Conservation (phyloP, 2,888 invertebrate species). For the Heliconius ismenius region DNA sequence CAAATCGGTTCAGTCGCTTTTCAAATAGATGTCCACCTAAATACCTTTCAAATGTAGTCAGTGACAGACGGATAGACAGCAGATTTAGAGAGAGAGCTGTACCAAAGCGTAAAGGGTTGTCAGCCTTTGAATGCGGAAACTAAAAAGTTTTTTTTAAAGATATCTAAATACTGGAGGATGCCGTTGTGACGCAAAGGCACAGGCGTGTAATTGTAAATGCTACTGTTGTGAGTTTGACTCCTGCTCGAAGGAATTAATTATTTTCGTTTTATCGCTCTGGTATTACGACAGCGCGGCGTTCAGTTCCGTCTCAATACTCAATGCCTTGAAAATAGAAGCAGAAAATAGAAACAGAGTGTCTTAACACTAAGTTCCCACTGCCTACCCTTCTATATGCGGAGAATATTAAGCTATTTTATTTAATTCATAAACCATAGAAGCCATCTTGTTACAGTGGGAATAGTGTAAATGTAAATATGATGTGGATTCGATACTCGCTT, state of each 20-base stretch:
- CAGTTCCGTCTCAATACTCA: neutral
- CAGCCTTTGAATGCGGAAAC: conserved; percentile 6
- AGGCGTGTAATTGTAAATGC: too few relatives aligned
- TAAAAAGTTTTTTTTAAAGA: neutral
- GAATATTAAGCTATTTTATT: neutral
- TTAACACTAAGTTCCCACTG: too few relatives aligned
- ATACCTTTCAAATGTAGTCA: neutral
- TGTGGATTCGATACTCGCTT: too few relatives aligned
- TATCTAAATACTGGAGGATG: neutral
- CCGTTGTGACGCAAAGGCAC: too few relatives aligned
- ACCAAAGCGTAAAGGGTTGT: neutral
- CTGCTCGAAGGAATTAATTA: neutral
- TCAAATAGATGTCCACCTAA: neutral
- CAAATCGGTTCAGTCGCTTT: neutral
- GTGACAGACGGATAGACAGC: conserved; percentile 13
- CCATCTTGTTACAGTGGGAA: too few relatives aligned
- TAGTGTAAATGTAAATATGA: too few relatives aligned
- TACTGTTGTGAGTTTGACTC: neutral
- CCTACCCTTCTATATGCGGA: neutral
- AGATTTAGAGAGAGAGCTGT: conserved; percentile 15
- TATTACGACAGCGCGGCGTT: neutral
- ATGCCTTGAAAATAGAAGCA: neutral
- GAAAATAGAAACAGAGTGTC: neutral
- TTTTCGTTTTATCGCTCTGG: neutral
- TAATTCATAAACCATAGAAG: too few relatives aligned